Base-by-base conservation (phyloP, 2,888 invertebrate species). In the Apamea anceps region DNA sequence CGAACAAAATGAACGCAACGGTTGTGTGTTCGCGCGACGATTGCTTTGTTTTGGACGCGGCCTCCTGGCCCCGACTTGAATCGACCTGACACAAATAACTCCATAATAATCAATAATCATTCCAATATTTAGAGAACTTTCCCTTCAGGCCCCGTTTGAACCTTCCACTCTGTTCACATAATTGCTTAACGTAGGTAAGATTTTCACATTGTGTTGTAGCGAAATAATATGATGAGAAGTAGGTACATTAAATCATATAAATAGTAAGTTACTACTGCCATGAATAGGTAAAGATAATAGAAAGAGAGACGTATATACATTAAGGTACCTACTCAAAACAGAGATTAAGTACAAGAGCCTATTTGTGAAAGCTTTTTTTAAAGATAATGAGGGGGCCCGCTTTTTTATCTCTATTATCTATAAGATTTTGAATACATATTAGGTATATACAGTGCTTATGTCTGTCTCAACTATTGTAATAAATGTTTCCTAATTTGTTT, bases 401-500 rank as follows among this genome's bases (percentile, higher is more conserved):
- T 75, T 65, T 72, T 71, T 51, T 37, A 32, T 28, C 18, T 62
- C 73, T 80, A 21, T 67, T 51, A 80, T 79, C 51, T 28, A 1
- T 66, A 51, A 48, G n/a, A 28, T 62, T 68, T 62, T 75, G 13
- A 54, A 62, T 32, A 71, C 72, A 42, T 57, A 70, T 0, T 42
- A 28, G 12, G 21, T 72, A 42, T 42, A 25, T 18, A 48, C 5
- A 70, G 63, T 70, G 28, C 4, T 70, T 62, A 79, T 42, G 45
- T 42, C 74, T 45, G 6, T 32, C 12, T n/a, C 45, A 67, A 67
- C 75, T 73, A 15, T 73, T 85, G 72, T 82, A 77, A 63, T 48
- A 72, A 54, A 85, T 81, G 72, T 78, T 85, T 78, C 78, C 77
- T 85, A 77, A 81, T 75, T 65, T 68, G 37, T 68, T 70, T 72